These are phyloP conservation scores for Agrochola litura DNA, from an alignment of 2,888 invertebrate genomes.

Conservation along the genomic window DNA sequence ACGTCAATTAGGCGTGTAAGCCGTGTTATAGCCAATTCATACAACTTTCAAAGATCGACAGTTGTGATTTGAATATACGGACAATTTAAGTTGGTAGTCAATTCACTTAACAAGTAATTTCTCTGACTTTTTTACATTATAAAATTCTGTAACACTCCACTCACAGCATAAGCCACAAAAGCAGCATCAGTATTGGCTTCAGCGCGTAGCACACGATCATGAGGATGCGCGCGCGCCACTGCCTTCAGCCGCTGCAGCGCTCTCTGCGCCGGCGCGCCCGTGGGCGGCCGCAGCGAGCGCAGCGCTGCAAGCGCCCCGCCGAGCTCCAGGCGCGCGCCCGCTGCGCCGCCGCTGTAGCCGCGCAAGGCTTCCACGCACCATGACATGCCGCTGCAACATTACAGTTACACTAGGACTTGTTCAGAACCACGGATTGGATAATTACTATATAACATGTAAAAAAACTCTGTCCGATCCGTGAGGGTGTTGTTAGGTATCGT, in stretches of 20 bases:
- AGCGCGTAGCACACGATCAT: constrained; percentile 83
- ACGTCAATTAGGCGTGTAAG: too few species aligned
- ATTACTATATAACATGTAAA: too few species aligned
- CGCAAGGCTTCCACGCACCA: constrained; percentile 99
- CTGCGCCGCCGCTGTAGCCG: constrained; percentile 95
- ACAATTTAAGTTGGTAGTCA: not conserved
- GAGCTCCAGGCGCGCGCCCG: constrained; percentile 95
- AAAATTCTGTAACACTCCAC: constrained; percentile 6
- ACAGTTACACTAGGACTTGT: not conserved
- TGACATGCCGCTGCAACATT: constrained; percentile 77
- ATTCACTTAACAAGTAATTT: not conserved
- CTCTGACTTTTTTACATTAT: not conserved
- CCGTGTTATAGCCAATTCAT: too few species aligned
- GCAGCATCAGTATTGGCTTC: constrained; percentile 88
- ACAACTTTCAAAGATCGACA: too few species aligned
- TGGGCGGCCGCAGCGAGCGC: constrained; percentile 88
- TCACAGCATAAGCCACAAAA: constrained; percentile 86
- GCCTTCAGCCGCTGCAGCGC: constrained; percentile 84
- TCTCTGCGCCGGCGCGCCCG: constrained; percentile 71
- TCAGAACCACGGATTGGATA: not conserved
- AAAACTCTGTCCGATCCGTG: too few species aligned
- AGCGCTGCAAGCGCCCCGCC: constrained; percentile 95
- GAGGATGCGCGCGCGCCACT: constrained; percentile 85
- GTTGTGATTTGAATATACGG: too few species aligned
- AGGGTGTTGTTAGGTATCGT: too few species aligned